A percentile compares a stretch with the other conserved stretches of the same genome.
Evolutionary conservation across 2,113 vertebrate genomes (phyloP).

Genomic region (Bos indicus): DNA sequence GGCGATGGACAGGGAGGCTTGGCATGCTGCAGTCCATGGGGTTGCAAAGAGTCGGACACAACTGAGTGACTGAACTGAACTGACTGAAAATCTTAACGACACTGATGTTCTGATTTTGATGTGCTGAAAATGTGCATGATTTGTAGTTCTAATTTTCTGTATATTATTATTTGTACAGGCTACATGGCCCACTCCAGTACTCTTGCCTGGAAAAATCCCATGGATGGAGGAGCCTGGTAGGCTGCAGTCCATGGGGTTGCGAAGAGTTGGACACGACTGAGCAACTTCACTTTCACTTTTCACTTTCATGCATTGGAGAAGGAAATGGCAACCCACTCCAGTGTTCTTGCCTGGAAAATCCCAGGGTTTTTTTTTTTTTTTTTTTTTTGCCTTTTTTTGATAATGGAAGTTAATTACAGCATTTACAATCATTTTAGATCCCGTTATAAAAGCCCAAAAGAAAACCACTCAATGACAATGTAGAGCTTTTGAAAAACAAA

Average conservation of each 20-base stretch:
- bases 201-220: too few species aligned
- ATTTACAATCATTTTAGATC: background rate
- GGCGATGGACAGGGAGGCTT: background rate
- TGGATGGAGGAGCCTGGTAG: too few species aligned
- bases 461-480: background rate
- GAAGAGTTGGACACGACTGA: too few species aligned
- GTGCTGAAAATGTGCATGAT: background rate
- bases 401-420: background rate
- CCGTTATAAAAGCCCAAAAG: background rate
- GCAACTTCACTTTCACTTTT: too few species aligned
- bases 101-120: background rate
- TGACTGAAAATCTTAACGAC: background rate
- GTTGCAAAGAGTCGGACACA: background rate
- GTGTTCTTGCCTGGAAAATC: too few species aligned
- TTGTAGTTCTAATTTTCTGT: background rate
- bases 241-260: too few species aligned
- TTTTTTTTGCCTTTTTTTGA: background rate
- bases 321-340: too few species aligned
- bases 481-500: conserved; percentile 19
- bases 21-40: background rate
- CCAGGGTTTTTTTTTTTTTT: too few species aligned
- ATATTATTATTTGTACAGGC: background rate
- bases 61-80: background rate
- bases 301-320: too few species aligned
- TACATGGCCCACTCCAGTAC: too few species aligned